These are phyloP conservation scores for Dolichoris vasculosae DNA, from an alignment of 1,140 invertebrate genomes.

Conservation along the genomic window DNA sequence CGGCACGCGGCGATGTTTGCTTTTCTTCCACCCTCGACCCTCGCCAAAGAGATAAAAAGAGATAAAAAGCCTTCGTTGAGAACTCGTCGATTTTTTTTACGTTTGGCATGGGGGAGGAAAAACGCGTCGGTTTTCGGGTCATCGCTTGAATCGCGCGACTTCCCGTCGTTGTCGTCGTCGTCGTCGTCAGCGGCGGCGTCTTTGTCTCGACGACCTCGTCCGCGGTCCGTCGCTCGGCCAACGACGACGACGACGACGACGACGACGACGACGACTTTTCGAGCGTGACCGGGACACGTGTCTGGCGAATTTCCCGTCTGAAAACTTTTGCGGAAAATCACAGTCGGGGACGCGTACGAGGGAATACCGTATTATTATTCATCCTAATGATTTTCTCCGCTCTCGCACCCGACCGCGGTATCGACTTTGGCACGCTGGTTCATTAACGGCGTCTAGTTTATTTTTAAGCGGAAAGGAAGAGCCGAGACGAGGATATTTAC, in stretches of 20 bases:
- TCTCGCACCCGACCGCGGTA: not conserved
- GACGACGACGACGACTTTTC: not conserved
- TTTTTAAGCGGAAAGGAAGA: not conserved
- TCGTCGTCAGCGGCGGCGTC: not conserved
- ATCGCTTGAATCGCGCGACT: not conserved
- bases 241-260: too few relatives aligned
- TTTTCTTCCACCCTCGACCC: not conserved
- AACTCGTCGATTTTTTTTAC: not conserved
- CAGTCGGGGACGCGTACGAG: too few relatives aligned
- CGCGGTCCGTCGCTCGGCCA: not conserved
- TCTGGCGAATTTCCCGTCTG: conserved; percentile 15
- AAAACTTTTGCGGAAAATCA: not conserved
- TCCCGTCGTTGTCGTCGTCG: not conserved
- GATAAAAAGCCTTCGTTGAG: too few relatives aligned
- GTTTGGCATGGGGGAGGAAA: not conserved
- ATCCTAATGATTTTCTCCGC: not conserved
- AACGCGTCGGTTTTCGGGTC: not conserved
- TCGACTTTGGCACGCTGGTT: not conserved
- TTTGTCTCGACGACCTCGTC: not conserved
- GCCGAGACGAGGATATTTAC: not conserved
- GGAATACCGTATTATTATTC: not conserved
- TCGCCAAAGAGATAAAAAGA: not conserved
- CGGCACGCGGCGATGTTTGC: conserved; percentile 19
- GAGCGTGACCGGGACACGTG: conserved; percentile 14
- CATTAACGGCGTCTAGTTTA: not conserved